phyloP scores from a whole-genome alignment of 2,888 invertebrate species.

The Noctua comes region DNA sequence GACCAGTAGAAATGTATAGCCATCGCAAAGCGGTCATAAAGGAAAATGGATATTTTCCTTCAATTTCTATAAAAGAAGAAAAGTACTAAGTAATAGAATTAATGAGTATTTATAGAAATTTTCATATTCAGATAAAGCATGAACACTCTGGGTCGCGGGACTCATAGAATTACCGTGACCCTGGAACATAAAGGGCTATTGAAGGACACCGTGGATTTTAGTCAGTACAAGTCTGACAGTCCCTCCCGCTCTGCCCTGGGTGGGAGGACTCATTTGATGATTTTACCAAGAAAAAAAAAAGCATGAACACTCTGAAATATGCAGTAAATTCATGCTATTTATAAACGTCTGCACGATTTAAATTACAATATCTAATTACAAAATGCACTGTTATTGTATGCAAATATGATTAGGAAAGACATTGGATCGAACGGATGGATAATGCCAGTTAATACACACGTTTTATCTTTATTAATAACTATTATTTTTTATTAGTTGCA shows the following conservation, averaged over 20 bases:
- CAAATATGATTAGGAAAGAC: conserved; percentile 33
- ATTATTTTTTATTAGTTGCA: not conserved
- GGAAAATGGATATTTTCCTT: not conserved
- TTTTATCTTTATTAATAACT: not conserved
- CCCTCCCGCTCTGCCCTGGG: too few relatives aligned
- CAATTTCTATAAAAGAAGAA: not conserved
- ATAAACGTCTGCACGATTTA: not conserved
- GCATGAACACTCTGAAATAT: not conserved
- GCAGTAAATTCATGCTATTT: not conserved
- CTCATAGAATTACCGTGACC: too few relatives aligned
- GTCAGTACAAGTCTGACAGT: too few relatives aligned
- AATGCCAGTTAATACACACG: conserved; percentile 6
- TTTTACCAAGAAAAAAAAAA: too few relatives aligned
- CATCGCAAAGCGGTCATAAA: not conserved
- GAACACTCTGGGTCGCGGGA: too few relatives aligned
- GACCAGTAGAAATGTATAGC: not conserved
- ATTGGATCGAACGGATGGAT: conserved; percentile 16
- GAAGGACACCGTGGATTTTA: too few relatives aligned
- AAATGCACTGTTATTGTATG: conserved; percentile 46
- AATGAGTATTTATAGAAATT: not conserved
- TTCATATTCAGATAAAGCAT: not conserved
- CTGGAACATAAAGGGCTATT: too few relatives aligned
- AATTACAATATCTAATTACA: conserved; percentile 31
- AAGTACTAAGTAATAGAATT: not conserved
- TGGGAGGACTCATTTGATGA: too few relatives aligned